These are phyloP conservation scores for Microplitis demolitor DNA, from an alignment of 1,140 invertebrate genomes.

Conservation along the genomic window DNA sequence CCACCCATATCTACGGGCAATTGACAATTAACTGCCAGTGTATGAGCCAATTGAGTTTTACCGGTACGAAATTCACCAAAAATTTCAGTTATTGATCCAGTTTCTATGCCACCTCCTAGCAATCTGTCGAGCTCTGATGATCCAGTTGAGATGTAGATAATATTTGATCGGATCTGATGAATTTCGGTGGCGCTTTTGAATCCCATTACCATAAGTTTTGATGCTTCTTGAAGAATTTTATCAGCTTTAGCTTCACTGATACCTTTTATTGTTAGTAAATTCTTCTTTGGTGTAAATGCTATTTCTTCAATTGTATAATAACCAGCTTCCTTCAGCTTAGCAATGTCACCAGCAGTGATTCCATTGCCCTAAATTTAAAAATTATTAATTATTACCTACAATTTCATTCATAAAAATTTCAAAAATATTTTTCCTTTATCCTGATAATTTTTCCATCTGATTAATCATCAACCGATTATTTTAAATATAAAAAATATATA, in stretches of 20 bases:
- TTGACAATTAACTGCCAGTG: conserved; percentile 97
- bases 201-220: conserved; percentile 94
- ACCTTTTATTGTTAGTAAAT: conserved; percentile 89
- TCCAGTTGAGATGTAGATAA: conserved; percentile 89
- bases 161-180: conserved; percentile 81
- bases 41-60: conserved; percentile 98
- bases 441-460: background rate
- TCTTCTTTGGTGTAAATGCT: conserved; percentile 93
- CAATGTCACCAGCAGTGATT: conserved; percentile 88
- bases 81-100: conserved; percentile 98
- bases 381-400: background rate
- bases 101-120: conserved; percentile 96
- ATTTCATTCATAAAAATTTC: background rate
- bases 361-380: conserved; percentile 72
- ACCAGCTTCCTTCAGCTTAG: conserved; percentile 92
- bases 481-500: no score
- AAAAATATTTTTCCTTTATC: background rate
- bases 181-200: conserved; percentile 97
- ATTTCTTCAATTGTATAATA: conserved; percentile 95
- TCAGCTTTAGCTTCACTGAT: conserved; percentile 98
- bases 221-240: conserved; percentile 90
- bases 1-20: conserved; percentile 94
- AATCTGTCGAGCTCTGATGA: conserved; percentile 94
- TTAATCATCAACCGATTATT: no score
- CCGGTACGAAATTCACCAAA: conserved; percentile 99